Evolutionary conservation across 2,113 vertebrate genomes (phyloP), one percentile per base, ranked within the genome.

Genomic region (Tragulus kanchil): DNA sequence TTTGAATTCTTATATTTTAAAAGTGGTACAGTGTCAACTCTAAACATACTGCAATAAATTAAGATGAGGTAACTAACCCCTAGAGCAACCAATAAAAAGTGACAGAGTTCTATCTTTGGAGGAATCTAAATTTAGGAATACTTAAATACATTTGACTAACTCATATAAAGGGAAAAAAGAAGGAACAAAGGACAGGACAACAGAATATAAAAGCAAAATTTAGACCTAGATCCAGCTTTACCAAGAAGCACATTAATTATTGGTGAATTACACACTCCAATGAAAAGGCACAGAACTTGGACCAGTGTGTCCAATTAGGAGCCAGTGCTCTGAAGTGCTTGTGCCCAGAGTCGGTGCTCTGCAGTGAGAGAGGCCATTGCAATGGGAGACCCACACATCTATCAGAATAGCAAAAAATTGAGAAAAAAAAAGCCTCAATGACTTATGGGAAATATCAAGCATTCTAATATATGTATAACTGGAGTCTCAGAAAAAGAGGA

Each of bases 71-170:
- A n/a, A n/a, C n/a, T n/a, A n/a, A 50, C 45, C 21, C 26, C 52
- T 71, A 92, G 59, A 85, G 42, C 50, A 67, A 82, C 31, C 10
- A 81, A 50, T 42, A 71, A 77, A 64, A 96, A 94, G 56, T 48
- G 69, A 62, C 42, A 71, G 42, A 54, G 12, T 42, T 25, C 52
- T n/a, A 79, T 58, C 48, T 88, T 48, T 61, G 52, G 12, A 93
- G 36, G 26, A 73, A 71, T 79, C 62, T 94, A 64, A 84, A 86
- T 64, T 73, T 45, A 73, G 42, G 8, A 93, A 90, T 83, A 78
- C 16, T 77, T 92, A 86, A 26, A 64, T 42, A 69, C 69, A 77
- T 90, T 91, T 93, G 58, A 81, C 54, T 87, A 95, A 75, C 52
- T 71, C 52, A 54, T 61, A 93, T 56, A 15, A 86, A 82, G 19